phyloP scores from a whole-genome alignment of 2,113 vertebrate genomes.

The Atherinomorus stipes region DNA sequence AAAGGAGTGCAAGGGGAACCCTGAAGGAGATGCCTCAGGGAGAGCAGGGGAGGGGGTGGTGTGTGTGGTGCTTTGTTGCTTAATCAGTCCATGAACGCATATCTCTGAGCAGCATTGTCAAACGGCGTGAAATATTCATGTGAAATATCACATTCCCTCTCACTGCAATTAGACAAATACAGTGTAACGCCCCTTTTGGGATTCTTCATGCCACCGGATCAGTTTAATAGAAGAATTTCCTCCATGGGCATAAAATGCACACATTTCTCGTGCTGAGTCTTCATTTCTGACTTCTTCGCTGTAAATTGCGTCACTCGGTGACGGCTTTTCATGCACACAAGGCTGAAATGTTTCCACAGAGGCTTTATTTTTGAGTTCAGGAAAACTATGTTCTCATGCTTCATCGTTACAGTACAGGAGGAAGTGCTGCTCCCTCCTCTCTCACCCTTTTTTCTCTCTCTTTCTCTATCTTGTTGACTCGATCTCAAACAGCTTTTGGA shows the following conservation, averaged over 20 bases:
- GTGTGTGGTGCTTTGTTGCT: constrained; percentile 57
- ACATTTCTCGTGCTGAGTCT: not conserved
- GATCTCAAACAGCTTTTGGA: constrained; percentile 68
- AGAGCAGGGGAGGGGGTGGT: constrained; percentile 9
- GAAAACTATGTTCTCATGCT: constrained; percentile 2
- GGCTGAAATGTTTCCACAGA: not conserved
- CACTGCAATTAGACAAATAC: constrained; percentile 58
- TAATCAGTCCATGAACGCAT: constrained; percentile 55
- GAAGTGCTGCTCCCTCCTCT: constrained; percentile 40
- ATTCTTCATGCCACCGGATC: not conserved
- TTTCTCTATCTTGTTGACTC: constrained; percentile 65
- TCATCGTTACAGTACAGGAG: constrained; percentile 34
- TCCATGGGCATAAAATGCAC: not conserved
- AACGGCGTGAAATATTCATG: constrained; percentile 74
- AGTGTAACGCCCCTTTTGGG: constrained; percentile 23
- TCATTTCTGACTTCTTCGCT: not conserved
- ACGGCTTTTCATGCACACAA: not conserved
- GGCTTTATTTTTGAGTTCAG: constrained; percentile 9
- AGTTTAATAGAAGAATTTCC: constrained; percentile 5
- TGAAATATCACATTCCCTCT: constrained; percentile 64
- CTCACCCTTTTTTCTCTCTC: constrained; percentile 16
- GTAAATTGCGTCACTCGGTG: not conserved
- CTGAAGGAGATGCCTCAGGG: constrained; percentile 72
- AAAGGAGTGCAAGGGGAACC: constrained; percentile 69
- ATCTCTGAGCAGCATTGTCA: constrained; percentile 50